Evolutionary conservation across 2,113 vertebrate genomes (phyloP).

Genomic region (Vimba vimba): DNA sequence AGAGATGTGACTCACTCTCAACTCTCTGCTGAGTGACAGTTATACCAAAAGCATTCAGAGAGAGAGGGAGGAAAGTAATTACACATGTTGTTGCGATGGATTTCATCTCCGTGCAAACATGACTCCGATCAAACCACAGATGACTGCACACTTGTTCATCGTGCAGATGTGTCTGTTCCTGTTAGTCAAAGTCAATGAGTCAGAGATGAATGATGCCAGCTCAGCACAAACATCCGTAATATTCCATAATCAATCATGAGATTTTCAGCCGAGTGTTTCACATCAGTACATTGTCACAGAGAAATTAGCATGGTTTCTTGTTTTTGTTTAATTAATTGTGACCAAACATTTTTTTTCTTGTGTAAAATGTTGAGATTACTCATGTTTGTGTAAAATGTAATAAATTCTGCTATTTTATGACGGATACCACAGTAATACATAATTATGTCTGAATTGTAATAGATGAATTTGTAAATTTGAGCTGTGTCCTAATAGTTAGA

Average conservation of each 20-base stretch:
- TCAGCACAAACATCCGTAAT: constrained; percentile 24
- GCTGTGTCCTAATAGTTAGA: background rate
- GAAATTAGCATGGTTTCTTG: constrained; percentile 28
- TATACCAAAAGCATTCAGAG: background rate
- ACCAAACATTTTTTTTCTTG: background rate
- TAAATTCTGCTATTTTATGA: background rate
- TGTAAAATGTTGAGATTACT: background rate
- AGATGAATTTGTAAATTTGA: background rate
- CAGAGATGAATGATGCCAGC: constrained; percentile 34
- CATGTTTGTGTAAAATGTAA: background rate
- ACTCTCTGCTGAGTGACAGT: background rate
- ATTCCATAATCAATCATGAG: constrained; percentile 41
- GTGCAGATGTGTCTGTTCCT: constrained; percentile 45
- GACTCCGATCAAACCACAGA: constrained; percentile 17
- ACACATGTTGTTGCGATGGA: constrained; percentile 38
- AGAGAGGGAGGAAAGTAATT: constrained; percentile 27
- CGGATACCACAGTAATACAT: background rate
- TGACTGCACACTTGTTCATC: constrained; percentile 29
- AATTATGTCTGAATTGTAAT: background rate
- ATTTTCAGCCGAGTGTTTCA: background rate
- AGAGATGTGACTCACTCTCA: background rate
- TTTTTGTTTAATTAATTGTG: constrained; percentile 24
- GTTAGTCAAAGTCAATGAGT: constrained; percentile 45
- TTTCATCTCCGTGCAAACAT: constrained; percentile 35
- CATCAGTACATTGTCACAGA: constrained; percentile 1